Percentiles rank a stretch among this genome's conserved stretches.
These are phyloP conservation scores for Anthoscopus minutus DNA, from an alignment of 2,113 vertebrate genomes.

Conservation along the genomic window DNA sequence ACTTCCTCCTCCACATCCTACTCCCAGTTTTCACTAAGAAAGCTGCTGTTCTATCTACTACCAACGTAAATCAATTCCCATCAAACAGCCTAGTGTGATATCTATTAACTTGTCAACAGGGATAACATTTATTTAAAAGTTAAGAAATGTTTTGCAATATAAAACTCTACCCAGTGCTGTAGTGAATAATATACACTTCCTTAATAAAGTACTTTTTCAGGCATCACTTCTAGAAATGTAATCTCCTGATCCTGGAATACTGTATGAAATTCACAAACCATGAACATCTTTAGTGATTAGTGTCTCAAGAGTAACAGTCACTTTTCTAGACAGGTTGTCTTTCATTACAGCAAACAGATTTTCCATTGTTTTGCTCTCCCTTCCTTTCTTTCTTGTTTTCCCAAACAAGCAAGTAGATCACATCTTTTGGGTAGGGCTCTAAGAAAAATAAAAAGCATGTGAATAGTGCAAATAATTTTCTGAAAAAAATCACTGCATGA, in stretches of 20 bases:
- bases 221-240: slow-evolving; percentile 41
- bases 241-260: slow-evolving; percentile 3
- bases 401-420: background rate
- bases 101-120: slow-evolving; percentile 67
- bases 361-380: slow-evolving; percentile 17
- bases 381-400: background rate
- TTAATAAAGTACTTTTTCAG: slow-evolving; percentile 29
- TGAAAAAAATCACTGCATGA: background rate
- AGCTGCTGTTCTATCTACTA: slow-evolving; percentile 26
- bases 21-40: slow-evolving; percentile 52
- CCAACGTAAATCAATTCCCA: slow-evolving; percentile 64
- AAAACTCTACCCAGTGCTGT: slow-evolving; percentile 27
- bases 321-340: slow-evolving; percentile 48
- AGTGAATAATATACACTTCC: slow-evolving; percentile 41
- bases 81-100: slow-evolving; percentile 52
- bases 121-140: slow-evolving; percentile 69
- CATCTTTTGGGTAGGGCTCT: background rate
- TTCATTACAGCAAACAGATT: slow-evolving; percentile 28
- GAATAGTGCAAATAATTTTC: background rate
- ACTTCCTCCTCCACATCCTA: slow-evolving; percentile 6
- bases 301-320: slow-evolving; percentile 38
- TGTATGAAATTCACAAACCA: slow-evolving; percentile 33
- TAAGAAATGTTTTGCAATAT: slow-evolving; percentile 27
- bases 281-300: slow-evolving; percentile 31
- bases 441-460: background rate